Evolutionary conservation across 2,113 vertebrate species (phyloP).

Genomic region (Camelus bactrianus): DNA sequence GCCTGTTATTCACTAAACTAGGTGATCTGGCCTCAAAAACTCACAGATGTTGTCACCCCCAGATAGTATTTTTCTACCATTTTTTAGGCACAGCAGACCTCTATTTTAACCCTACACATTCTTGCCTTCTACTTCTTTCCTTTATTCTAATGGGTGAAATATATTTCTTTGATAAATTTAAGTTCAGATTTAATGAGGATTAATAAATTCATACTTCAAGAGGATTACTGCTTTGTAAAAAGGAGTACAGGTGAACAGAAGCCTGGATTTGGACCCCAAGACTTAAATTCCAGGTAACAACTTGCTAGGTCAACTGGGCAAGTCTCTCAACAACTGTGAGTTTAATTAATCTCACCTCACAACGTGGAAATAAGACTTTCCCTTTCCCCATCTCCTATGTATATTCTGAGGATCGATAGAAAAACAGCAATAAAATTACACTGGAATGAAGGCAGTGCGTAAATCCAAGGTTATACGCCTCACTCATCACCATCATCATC

Average conservation of each 20-base stretch:
- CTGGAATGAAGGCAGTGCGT: not conserved
- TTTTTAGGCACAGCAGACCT: not conserved
- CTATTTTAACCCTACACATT: not conserved
- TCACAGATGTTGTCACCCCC: slow-evolving; percentile 34
- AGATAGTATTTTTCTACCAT: not conserved
- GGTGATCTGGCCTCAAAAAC: slow-evolving; percentile 16
- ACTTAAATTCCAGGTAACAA: slow-evolving; percentile 8
- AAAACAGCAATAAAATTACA: not conserved
- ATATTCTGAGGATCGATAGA: not conserved
- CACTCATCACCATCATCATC: not conserved
- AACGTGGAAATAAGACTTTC: not conserved
- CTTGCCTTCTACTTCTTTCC: not conserved
- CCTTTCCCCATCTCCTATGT: not conserved
- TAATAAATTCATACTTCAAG: not conserved
- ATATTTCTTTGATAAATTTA: not conserved
- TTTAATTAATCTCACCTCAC: slow-evolving; percentile 26
- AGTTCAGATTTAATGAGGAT: not conserved
- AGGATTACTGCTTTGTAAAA: not conserved
- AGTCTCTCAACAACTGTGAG: not conserved
- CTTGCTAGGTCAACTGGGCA: not conserved
- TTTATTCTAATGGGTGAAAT: not conserved
- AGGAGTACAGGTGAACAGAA: not conserved
- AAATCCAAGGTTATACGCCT: not conserved
- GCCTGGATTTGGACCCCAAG: not conserved
- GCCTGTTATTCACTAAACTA: slow-evolving; percentile 16